phyloP scores from a whole-genome alignment of 2,888 invertebrate species.

The Lasioglossum lativentre region DNA sequence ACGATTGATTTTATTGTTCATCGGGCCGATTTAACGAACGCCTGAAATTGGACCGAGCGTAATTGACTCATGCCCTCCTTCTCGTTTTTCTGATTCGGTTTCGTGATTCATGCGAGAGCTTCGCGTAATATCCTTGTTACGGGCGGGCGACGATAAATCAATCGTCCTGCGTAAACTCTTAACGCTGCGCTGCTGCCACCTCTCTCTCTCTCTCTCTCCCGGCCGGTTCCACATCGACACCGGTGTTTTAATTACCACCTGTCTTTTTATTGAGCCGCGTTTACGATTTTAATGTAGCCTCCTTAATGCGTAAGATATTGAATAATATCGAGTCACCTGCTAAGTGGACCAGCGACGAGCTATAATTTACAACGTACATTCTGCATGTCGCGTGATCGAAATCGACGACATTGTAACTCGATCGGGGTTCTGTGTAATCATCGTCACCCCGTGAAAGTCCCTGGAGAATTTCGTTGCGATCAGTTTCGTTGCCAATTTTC shows the following conservation, averaged over 20 bases:
- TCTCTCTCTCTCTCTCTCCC: background rate
- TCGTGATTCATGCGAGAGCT: conserved; percentile 15
- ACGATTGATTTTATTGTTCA: conserved; percentile 23
- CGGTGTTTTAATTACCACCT: background rate
- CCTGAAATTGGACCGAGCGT: conserved; percentile 11
- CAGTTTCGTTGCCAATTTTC: background rate
- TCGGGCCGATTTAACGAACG: conserved; percentile 20
- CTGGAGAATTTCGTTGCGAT: background rate
- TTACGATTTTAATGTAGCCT: background rate
- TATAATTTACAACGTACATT: background rate
- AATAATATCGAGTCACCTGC: background rate
- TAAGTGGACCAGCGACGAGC: background rate
- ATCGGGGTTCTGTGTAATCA: background rate
- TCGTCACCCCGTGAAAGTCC: background rate
- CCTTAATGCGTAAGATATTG: background rate
- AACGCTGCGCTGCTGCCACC: background rate
- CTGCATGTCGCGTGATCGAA: background rate
- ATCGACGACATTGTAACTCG: background rate
- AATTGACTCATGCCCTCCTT: conserved; percentile 19
- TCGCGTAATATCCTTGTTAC: conserved; percentile 20
- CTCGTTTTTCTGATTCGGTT: conserved; percentile 10
- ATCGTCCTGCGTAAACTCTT: conserved; percentile 11
- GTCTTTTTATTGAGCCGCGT: conserved; percentile 6
- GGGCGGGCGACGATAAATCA: conserved; percentile 11
- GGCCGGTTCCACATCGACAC: background rate